Conservation (phyloP, 2,113 vertebrate genomes). For the Recurvirostra avosetta region DNA sequence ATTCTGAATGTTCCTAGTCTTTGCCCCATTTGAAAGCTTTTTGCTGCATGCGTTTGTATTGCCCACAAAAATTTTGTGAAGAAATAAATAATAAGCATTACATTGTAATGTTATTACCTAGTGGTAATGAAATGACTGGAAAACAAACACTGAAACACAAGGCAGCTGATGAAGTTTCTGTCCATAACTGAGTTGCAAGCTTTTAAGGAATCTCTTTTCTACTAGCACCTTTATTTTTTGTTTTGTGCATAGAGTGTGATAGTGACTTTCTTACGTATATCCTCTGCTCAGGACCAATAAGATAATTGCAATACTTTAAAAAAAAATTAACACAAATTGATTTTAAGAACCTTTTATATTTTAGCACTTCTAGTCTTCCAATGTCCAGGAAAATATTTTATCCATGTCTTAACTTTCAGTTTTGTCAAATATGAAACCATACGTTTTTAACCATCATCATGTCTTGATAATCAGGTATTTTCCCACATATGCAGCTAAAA, state of each 20-base stretch:
- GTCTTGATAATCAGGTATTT: background rate
- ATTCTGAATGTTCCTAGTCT: background rate
- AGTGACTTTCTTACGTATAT: background rate
- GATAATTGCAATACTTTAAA: background rate
- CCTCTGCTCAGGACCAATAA: background rate
- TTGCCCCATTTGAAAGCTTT: background rate
- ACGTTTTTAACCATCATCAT: background rate
- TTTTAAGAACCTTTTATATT: background rate
- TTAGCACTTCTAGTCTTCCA: background rate
- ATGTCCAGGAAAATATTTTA: background rate
- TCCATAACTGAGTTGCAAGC: background rate
- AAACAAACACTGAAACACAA: background rate
- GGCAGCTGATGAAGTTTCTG: background rate
- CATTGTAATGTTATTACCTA: background rate
- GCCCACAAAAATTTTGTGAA: background rate
- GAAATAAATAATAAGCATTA: background rate
- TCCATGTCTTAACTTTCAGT: background rate
- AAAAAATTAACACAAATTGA: background rate
- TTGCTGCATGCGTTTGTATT: background rate
- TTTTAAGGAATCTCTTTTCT: background rate
- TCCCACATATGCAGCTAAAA: background rate
- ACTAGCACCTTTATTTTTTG: background rate
- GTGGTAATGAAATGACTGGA: background rate
- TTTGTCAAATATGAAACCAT: background rate
- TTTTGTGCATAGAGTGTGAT: background rate